A percentile compares a stretch with the other conserved stretches of the same genome.
These are phyloP conservation scores for Tragopan temminckii DNA, from an alignment of 2,797 vertebrate species.

Conservation along the genomic window DNA sequence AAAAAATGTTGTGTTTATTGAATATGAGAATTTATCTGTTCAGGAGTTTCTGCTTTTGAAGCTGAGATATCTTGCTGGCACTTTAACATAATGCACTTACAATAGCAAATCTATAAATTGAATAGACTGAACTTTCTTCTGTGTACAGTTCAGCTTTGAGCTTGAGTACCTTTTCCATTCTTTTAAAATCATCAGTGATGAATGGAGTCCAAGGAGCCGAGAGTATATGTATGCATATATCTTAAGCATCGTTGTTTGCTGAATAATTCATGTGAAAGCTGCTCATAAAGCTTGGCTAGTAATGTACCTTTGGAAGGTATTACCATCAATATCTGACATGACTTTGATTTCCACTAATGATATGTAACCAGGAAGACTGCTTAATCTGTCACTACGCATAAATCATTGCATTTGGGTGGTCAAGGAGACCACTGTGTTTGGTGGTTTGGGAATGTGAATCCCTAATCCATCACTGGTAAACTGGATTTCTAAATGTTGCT, in stretches of 20 bases:
- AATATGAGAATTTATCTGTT: slow-evolving; percentile 30
- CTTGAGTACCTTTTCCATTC: neutral
- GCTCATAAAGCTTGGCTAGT: slow-evolving; percentile 58
- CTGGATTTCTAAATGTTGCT: slow-evolving; percentile 34
- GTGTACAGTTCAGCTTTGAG: neutral
- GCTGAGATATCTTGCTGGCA: neutral
- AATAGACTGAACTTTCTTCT: neutral
- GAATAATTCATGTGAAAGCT: slow-evolving; percentile 71
- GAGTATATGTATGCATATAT: slow-evolving; percentile 36
- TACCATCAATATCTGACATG: slow-evolving; percentile 70
- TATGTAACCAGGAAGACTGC: slow-evolving; percentile 64
- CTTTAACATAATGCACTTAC: neutral
- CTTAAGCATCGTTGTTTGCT: slow-evolving; percentile 39
- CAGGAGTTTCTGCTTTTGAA: slow-evolving; percentile 3
- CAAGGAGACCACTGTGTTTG: slow-evolving; percentile 55
- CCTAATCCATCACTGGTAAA: slow-evolving; percentile 54
- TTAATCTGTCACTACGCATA: slow-evolving; percentile 40
- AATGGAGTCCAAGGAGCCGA: neutral
- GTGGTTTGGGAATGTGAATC: slow-evolving; percentile 51
- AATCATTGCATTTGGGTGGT: slow-evolving; percentile 60
- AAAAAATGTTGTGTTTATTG: neutral
- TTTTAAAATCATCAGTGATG: slow-evolving; percentile 45
- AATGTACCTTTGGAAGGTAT: slow-evolving; percentile 72
- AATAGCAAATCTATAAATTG: slow-evolving; percentile 21
- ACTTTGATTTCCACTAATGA: slow-evolving; percentile 68